Conservation (phyloP, 2,888 invertebrate species). For the Drosophila nigricruria region DNA sequence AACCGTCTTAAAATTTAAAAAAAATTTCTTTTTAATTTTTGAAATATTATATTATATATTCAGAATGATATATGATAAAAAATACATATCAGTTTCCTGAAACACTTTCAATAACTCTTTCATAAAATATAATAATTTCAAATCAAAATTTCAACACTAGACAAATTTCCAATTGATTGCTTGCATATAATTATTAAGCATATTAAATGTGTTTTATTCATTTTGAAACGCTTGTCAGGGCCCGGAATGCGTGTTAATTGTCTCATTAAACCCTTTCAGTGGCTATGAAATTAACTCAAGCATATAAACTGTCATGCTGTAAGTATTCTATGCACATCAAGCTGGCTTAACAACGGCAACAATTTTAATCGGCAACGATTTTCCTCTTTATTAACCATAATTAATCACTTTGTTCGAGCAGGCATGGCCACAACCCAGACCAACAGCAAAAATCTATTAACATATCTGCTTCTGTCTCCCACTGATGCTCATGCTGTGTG, state of each 20-base stretch:
- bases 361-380: constrained; percentile 52
- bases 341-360: constrained; percentile 29
- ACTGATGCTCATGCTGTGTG: neutral
- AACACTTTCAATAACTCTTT: too few relatives aligned
- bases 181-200: neutral
- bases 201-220: neutral
- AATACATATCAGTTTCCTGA: too few relatives aligned
- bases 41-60: too few relatives aligned
- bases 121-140: neutral
- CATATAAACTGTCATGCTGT: constrained; percentile 53
- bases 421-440: constrained; percentile 1
- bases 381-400: constrained; percentile 68
- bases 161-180: constrained; percentile 5
- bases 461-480: constrained; percentile 30
- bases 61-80: too few relatives aligned
- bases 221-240: neutral
- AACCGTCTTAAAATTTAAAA: too few relatives aligned
- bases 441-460: constrained; percentile 46
- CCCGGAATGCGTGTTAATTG: constrained; percentile 31
- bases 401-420: constrained; percentile 58
- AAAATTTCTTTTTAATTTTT: too few relatives aligned
- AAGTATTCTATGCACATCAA: constrained; percentile 32
- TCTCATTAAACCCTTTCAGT: constrained; percentile 52
- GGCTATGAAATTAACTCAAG: constrained; percentile 41
- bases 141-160: neutral